Evolutionary conservation across 1,140 invertebrate genomes (phyloP), one percentile per base, ranked within the genome.

Genomic region (Belonocnema kinseyi): DNA sequence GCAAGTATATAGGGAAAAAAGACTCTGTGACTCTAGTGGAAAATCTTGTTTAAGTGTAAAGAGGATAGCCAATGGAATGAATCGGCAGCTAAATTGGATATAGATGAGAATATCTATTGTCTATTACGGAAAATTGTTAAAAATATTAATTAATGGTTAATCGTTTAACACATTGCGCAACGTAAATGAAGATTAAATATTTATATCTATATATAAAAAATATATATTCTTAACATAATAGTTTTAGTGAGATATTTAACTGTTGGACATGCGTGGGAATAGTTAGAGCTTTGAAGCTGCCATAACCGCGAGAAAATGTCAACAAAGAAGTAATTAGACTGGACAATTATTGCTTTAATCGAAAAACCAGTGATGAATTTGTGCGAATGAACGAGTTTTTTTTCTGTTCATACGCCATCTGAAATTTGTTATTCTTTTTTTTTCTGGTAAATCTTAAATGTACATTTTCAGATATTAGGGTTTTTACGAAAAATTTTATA

Each of bases 181-280:
- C 83, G 75, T 82, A 80, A 86, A 87, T 85, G 85, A 87, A 88
- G 81, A 86, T 84, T 84, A 83, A 87, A 85, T 87, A 89, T 87
- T 87, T 46, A 46, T 46, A 46, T 46, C 40, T 46, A 46, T 46
- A 46, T 46, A 46, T 46, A 46, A 46, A 46, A 46, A 46, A 46
- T 46, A 46, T 46, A 46, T 90, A 87, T 88, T 88, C 79, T 82
- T 76, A 82, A 79, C 79, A 79, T 83, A 79, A 84, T 81, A 76
- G 70, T 80, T 85, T 85, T 80, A 83, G 74, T 75, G 77, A 82
- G 73, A 78, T 83, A 77, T 77, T 80, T 75, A 76, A 78, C 50
- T 81, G 79, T 78, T 81, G 74, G 61, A 53, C 17, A 71, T 54
- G 19, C 73, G 70, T 46, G 40, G 40, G 40, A 46, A 46, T 46